Evolutionary conservation across 2,797 vertebrate genomes (phyloP).

Genomic region (Sibirionetta formosa): DNA sequence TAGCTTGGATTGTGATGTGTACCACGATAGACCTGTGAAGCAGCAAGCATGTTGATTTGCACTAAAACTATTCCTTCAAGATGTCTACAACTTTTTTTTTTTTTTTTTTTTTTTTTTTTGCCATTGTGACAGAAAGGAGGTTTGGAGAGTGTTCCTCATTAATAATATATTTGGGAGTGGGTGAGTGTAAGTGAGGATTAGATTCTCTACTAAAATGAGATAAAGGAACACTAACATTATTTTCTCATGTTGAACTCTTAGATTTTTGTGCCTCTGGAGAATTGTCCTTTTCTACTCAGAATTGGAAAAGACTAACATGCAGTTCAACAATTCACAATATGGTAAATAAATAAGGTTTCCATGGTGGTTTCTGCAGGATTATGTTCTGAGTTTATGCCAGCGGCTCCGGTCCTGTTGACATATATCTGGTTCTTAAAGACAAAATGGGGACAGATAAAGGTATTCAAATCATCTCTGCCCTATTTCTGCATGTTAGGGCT

Average conservation of each 20-base stretch:
- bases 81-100: neutral
- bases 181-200: neutral
- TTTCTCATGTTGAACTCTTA: accelerated
- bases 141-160: neutral
- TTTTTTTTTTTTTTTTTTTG: neutral
- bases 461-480: neutral
- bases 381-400: neutral
- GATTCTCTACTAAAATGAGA: neutral
- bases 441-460: neutral
- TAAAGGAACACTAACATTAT: neutral
- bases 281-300: neutral
- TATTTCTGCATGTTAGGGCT: neutral
- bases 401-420: neutral
- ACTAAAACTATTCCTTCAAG: neutral
- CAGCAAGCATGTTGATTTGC: neutral
- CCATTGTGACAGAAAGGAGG: neutral
- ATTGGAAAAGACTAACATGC: neutral
- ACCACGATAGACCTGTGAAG: neutral
- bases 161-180: neutral
- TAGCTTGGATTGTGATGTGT: neutral
- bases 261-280: neutral
- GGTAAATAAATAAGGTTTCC: neutral
- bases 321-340: neutral
- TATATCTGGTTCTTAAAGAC: neutral
- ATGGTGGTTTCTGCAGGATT: neutral